Conservation (phyloP, 2,797 vertebrate genomes). For the Anguilla anguilla region DNA sequence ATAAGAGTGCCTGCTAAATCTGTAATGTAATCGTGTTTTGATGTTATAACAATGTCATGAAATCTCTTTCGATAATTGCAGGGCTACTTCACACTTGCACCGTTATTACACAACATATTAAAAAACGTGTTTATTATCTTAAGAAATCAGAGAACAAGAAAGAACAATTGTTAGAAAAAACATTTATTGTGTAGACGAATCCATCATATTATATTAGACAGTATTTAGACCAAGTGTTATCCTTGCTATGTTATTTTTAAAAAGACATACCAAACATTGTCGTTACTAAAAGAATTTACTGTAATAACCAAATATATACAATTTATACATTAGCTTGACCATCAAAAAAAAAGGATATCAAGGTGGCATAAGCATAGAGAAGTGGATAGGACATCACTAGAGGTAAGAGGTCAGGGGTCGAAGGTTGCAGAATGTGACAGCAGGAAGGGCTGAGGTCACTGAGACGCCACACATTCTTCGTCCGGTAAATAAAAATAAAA, state of each 20-base stretch:
- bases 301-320: constrained; percentile 94
- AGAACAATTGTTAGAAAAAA: constrained; percentile 49
- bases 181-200: constrained; percentile 74
- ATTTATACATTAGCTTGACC: constrained; percentile 91
- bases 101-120: neutral
- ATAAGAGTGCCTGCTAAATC: too few species aligned
- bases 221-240: constrained; percentile 70
- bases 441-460: constrained; percentile 57
- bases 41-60: neutral
- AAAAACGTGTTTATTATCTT: neutral
- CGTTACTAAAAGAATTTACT: constrained; percentile 90
- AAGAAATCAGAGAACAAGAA: constrained; percentile 18
- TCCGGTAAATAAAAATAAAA: constrained; percentile 28
- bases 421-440: constrained; percentile 41
- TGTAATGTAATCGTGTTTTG: neutral
- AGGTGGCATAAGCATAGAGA: constrained; percentile 63
- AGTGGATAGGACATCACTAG: constrained; percentile 62
- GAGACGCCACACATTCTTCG: constrained; percentile 50
- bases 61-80: neutral
- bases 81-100: neutral
- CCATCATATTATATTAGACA: constrained; percentile 69
- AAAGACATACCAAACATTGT: constrained; percentile 77
- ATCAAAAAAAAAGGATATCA: constrained; percentile 78
- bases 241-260: constrained; percentile 66
- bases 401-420: constrained; percentile 55